Evolutionary conservation across 2,888 invertebrate species (phyloP).

Genomic region (Himalopsyche tibetana): DNA sequence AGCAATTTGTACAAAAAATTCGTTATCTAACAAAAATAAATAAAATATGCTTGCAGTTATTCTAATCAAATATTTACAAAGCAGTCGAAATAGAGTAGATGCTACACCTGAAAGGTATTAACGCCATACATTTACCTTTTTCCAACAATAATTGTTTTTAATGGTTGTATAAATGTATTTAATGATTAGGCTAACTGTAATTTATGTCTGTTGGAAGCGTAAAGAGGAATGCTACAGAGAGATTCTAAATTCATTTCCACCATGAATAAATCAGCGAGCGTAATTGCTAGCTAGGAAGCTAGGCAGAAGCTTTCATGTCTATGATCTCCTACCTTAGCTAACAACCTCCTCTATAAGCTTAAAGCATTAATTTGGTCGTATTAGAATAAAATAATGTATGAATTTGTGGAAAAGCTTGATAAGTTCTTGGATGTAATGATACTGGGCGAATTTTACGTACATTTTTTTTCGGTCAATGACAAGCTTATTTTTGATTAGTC

Average conservation of each 20-base stretch:
- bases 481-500: too few species aligned
- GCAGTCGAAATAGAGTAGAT: too few species aligned
- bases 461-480: too few species aligned
- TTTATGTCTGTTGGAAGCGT: background rate
- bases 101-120: background rate
- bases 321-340: constrained; percentile 29
- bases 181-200: constrained; percentile 36
- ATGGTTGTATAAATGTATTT: constrained; percentile 19
- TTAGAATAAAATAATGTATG: constrained; percentile 7
- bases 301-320: constrained; percentile 19
- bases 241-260: constrained; percentile 44
- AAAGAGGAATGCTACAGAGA: constrained; percentile 25
- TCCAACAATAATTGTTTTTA: constrained; percentile 12
- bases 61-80: too few species aligned
- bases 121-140: background rate
- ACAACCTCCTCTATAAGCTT: background rate
- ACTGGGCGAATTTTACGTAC: too few species aligned
- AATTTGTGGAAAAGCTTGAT: too few species aligned
- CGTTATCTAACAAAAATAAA: too few species aligned
- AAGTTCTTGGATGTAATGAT: too few species aligned
- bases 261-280: constrained; percentile 45
- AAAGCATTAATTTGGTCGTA: background rate
- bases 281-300: constrained; percentile 15
- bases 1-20: too few species aligned
- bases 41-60: too few species aligned